These are phyloP conservation scores for Etheostoma cragini DNA, from an alignment of 2,113 vertebrate genomes.

Conservation along the genomic window DNA sequence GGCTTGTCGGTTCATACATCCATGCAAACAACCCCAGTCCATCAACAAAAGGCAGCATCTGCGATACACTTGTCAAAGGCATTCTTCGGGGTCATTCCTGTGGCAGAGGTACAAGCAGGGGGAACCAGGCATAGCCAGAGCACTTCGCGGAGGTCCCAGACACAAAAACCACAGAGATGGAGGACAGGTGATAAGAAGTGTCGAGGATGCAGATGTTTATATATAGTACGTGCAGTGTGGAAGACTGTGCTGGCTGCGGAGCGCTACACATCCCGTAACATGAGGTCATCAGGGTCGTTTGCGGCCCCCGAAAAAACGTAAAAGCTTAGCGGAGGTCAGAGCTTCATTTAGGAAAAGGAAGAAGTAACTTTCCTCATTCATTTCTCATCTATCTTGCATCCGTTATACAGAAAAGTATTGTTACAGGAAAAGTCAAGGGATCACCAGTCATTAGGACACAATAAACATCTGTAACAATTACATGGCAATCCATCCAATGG, in stretches of 20 bases:
- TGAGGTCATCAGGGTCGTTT: constrained; percentile 49
- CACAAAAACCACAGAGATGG: constrained; percentile 74
- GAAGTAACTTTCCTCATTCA: neutral
- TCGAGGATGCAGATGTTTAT: constrained; percentile 79
- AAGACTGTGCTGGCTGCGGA: constrained; percentile 46
- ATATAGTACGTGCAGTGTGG: constrained; percentile 75
- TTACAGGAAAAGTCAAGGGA: neutral
- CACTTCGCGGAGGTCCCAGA: constrained; percentile 74
- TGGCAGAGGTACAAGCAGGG: constrained; percentile 66
- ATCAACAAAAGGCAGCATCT: constrained; percentile 79
- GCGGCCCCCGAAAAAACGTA: neutral
- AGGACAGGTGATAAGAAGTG: constrained; percentile 78
- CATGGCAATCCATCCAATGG: neutral
- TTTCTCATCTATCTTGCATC: neutral
- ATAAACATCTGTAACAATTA: neutral
- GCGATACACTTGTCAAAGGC: constrained; percentile 78
- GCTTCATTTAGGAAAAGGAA: neutral
- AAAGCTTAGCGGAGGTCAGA: constrained; percentile 27
- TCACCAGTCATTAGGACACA: neutral
- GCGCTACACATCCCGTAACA: constrained; percentile 21
- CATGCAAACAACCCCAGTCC: constrained; percentile 61
- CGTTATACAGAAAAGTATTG: neutral
- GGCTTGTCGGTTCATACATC: constrained; percentile 79
- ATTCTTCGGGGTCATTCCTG: constrained; percentile 77
- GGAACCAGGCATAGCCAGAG: constrained; percentile 58